Evolutionary conservation across 2,113 vertebrate genomes (phyloP).

Genomic region (Steatornis caripensis): DNA sequence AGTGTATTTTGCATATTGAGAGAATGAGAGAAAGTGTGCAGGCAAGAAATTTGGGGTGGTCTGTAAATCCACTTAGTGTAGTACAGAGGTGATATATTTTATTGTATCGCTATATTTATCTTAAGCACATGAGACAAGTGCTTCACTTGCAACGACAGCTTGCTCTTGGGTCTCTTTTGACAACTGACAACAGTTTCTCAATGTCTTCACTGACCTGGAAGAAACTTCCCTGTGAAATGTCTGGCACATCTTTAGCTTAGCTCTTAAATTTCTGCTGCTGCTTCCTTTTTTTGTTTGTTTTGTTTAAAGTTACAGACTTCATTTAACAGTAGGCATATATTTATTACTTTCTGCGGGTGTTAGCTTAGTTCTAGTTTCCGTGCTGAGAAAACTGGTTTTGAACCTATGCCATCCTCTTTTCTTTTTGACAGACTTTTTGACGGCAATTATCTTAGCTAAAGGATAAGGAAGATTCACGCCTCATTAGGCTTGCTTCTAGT

Average conservation of each 20-base stretch:
- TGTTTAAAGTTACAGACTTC: background rate
- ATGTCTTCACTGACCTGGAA: background rate
- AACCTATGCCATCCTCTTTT: background rate
- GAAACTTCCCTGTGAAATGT: background rate
- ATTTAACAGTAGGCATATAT: background rate
- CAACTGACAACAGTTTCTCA: background rate
- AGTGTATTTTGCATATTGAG: background rate
- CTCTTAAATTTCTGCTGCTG: background rate
- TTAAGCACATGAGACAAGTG: background rate
- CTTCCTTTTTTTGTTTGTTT: background rate
- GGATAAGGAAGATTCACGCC: background rate
- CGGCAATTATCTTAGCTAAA: background rate
- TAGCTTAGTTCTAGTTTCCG: background rate
- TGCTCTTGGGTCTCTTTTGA: background rate
- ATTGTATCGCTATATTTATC: background rate
- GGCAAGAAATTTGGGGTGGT: background rate
- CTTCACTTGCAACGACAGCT: background rate
- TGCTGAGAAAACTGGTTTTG: background rate
- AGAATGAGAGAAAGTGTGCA: background rate
- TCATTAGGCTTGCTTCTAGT: background rate
- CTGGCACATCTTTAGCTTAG: background rate
- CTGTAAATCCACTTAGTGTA: background rate
- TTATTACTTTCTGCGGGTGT: background rate
- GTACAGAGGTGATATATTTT: background rate
- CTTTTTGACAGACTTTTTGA: background rate